Conservation (phyloP, 1,140 invertebrate genomes). For the Thrips palmi region DNA sequence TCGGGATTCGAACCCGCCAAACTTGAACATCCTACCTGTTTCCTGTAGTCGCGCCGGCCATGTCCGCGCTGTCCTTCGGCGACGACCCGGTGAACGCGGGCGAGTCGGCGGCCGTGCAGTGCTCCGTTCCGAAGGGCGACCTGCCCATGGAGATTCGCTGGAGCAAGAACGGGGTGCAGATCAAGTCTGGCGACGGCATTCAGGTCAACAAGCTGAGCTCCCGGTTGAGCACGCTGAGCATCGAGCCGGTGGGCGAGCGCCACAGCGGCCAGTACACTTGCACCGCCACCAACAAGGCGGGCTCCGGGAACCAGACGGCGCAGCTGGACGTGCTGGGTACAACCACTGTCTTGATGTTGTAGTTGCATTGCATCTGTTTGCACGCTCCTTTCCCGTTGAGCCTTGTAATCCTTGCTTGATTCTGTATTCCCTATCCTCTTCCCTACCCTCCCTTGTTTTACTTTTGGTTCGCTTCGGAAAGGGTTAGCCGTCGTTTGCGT, state of each 20-base stretch:
- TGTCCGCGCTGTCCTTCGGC: constrained; percentile 25
- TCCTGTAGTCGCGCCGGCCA: too few species aligned
- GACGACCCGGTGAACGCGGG: constrained; percentile 40
- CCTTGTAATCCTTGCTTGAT: too few species aligned
- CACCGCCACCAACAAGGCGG: constrained; percentile 45
- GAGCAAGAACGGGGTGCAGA: constrained; percentile 32
- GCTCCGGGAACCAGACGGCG: constrained; percentile 38
- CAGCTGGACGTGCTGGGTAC: constrained; percentile 45
- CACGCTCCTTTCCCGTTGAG: too few species aligned
- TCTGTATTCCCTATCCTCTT: too few species aligned
- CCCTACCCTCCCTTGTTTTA: too few species aligned
- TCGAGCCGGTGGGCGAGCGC: constrained; percentile 26
- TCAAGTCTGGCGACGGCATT: constrained; percentile 27
- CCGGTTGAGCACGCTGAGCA: constrained; percentile 29
- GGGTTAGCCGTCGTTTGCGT: too few species aligned
- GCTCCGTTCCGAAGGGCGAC: constrained; percentile 51
- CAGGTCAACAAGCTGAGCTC: constrained; percentile 42
- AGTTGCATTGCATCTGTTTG: too few species aligned
- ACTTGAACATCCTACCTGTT: too few species aligned
- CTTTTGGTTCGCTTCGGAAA: too few species aligned
- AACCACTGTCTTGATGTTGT: too few species aligned
- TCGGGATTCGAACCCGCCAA: too few species aligned
- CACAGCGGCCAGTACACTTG: constrained; percentile 43
- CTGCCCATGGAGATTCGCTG: constrained; percentile 45
- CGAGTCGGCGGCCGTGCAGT: constrained; percentile 48